Base-by-base conservation (phyloP, 2,888 invertebrate genomes). In the Fissipunctia ypsillon region DNA sequence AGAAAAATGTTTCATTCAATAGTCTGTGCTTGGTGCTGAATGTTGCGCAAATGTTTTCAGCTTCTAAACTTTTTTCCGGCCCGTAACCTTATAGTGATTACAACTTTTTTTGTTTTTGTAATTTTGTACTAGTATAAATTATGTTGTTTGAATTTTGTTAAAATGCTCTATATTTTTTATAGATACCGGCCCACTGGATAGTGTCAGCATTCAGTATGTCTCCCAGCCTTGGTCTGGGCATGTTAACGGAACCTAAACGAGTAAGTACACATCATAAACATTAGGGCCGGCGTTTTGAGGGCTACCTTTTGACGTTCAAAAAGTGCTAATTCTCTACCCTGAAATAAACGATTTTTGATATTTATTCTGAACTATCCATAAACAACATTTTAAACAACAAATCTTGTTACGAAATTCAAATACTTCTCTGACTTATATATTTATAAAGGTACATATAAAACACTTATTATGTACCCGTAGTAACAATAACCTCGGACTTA, bases 171-270 rank as follows among this genome's bases (percentile, higher is more conserved):
- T 60, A 81, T 86, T 88, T n/a, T 72, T 89, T 87, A 1, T 86
- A 93, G 88, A 88, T 89, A 71, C 99, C 99, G 0, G 98, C 98
- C 0, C 98, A 98, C 87, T 99, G 99, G 99, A 98, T 99, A 96
- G 97, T 99, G 2, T 98, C 98, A 19, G 99, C 98, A 0, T 98
- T 99, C 91, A 98, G 99, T 85, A 98, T 99, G 95, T 99, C 99
- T 87, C 98, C 98, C 2, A 97, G 97, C 0, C 96, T 97, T 68
- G 99, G 99, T 0, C 98, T 99, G 84, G 99, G 99, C 64, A 98
- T 99, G 97, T 92, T 99, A 59, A 97, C 97, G 19, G 97, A 97
- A 78, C 98, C 99, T 0, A 97, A 98, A 56, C 98, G 97, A 89
- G 98, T 98, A 79, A 69, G 69, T 71, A 50, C 7, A 38, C 5